Evolutionary conservation across 2,797 vertebrate genomes (phyloP).

Genomic region (Poeciliopsis gracilis): DNA sequence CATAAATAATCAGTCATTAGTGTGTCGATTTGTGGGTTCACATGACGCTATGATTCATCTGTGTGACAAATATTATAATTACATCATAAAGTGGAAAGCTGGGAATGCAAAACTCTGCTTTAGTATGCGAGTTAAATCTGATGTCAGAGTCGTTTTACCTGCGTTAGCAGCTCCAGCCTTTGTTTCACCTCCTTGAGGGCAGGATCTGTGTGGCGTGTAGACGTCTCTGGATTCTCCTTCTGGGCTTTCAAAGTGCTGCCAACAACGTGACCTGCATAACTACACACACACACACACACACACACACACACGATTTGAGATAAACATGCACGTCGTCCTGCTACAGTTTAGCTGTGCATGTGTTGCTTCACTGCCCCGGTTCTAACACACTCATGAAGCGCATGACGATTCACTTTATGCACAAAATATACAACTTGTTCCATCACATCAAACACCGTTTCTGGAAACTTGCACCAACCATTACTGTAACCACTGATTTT

Average conservation of each 20-base stretch:
- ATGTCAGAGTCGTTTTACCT: conserved; percentile 50
- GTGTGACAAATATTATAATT: background rate
- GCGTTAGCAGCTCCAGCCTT: conserved; percentile 82
- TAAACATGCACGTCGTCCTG: conserved; percentile 23
- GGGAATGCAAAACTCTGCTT: background rate
- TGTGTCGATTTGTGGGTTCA: background rate
- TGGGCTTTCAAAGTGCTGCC: conserved; percentile 86
- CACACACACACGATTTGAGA: conserved; percentile 40
- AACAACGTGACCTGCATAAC: conserved; percentile 86
- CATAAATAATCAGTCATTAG: background rate
- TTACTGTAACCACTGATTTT: conserved; percentile 11
- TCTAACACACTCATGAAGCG: conserved; percentile 36
- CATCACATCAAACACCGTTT: conserved; percentile 7
- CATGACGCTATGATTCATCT: background rate
- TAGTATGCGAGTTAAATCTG: background rate
- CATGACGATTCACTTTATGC: conserved; percentile 24
- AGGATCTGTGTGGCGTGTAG: conserved; percentile 82
- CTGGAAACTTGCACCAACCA: background rate
- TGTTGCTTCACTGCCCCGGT: conserved; percentile 46
- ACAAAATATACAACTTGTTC: conserved; percentile 1
- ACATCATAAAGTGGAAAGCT: background rate
- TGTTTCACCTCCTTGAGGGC: conserved; percentile 82
- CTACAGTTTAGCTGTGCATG: conserved; percentile 7
- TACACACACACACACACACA: conserved; percentile 49
- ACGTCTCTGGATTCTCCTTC: conserved; percentile 87